Conservation (phyloP, 2,888 invertebrate species). For the Liodrosophila aerea region DNA sequence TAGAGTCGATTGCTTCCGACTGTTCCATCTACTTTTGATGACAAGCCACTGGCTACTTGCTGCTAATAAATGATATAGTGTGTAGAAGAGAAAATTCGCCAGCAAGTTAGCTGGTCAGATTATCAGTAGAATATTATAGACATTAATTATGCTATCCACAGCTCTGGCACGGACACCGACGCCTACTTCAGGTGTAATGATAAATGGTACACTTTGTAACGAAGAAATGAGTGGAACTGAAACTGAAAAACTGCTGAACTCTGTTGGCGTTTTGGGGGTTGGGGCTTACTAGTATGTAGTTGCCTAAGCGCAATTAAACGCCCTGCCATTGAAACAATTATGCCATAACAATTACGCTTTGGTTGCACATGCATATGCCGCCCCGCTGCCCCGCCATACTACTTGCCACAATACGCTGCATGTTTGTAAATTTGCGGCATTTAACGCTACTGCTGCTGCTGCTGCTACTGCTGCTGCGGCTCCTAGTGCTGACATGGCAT, state of each 20-base stretch:
- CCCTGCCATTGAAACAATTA: conserved; percentile 71
- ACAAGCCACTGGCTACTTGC: conserved; percentile 14
- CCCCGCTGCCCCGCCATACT: conserved; percentile 4
- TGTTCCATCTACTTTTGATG: too few species aligned
- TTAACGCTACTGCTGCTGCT: conserved; percentile 50
- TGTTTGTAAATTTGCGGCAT: conserved; percentile 65
- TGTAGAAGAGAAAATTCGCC: not conserved
- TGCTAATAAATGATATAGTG: conserved; percentile 8
- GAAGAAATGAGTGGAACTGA: conserved; percentile 44
- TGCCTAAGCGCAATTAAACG: conserved; percentile 66
- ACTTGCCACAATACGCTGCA: conserved; percentile 3
- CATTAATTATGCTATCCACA: too few species aligned
- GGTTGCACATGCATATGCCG: conserved; percentile 61
- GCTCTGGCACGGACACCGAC: conserved; percentile 23
- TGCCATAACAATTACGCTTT: conserved; percentile 70
- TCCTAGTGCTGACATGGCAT: conserved; percentile 50
- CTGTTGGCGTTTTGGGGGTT: conserved; percentile 30
- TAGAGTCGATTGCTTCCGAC: too few species aligned
- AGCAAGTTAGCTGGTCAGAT: not conserved
- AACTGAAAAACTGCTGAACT: conserved; percentile 55
- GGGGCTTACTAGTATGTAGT: conserved; percentile 27
- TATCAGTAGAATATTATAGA: too few species aligned
- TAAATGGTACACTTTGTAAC: conserved; percentile 42
- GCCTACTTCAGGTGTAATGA: conserved; percentile 49
- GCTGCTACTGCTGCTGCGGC: conserved; percentile 17